Evolutionary conservation across 2,113 vertebrate species (phyloP).

Genomic region (Elanoides forficatus): DNA sequence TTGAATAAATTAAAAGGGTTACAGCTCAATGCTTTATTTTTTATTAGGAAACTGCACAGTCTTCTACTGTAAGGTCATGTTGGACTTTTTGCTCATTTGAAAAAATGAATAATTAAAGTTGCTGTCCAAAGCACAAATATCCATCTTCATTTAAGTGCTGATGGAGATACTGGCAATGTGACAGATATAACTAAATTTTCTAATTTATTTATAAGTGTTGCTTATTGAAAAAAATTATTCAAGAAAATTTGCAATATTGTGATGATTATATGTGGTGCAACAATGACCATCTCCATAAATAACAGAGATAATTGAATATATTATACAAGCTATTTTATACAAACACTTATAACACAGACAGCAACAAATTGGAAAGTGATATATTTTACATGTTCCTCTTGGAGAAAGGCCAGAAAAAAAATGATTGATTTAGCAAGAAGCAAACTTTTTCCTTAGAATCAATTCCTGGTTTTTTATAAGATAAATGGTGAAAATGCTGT

Average conservation of each 20-base stretch:
- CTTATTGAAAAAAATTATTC: background rate
- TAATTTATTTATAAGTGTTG: background rate
- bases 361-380: background rate
- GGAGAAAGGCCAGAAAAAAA: background rate
- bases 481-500: background rate
- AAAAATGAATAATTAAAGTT: background rate
- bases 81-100: background rate
- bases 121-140: background rate
- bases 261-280: background rate
- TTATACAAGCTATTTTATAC: background rate
- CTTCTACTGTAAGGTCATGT: background rate
- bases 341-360: background rate
- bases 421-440: background rate
- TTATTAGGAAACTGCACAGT: background rate
- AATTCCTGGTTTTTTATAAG: background rate
- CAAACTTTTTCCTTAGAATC: background rate
- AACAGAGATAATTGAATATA: background rate
- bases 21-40: background rate
- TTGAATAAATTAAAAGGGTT: no score
- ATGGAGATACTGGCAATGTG: background rate
- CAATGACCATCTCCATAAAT: background rate
- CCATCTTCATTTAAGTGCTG: background rate
- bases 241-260: background rate
- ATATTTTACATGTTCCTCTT: background rate
- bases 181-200: background rate